These are phyloP conservation scores for Leptopterna dolabrata DNA, from an alignment of 2,888 invertebrate species.

Conservation along the genomic window DNA sequence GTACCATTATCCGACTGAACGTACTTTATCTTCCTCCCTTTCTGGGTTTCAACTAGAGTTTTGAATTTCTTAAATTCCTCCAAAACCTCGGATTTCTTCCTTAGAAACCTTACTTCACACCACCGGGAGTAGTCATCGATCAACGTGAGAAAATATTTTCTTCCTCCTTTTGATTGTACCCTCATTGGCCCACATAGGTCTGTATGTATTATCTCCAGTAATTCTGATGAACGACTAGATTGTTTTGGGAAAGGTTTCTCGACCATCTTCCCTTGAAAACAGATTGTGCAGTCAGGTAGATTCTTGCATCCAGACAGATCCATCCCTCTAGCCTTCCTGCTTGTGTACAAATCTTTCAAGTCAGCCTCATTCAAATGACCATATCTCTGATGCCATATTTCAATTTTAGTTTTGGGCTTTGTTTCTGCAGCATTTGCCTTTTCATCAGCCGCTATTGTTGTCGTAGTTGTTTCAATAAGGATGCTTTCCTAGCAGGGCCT, in stretches of 20 bases:
- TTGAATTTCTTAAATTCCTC: conserved; percentile 59
- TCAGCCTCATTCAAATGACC: no score
- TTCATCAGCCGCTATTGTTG: no score
- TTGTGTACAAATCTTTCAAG: no score
- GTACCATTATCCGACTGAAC: conserved; percentile 62
- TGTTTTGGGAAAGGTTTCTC: background rate
- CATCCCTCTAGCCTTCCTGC: no score
- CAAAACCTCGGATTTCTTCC: conserved; percentile 61
- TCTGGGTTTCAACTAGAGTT: conserved; percentile 62
- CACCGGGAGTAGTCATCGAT: conserved; percentile 51
- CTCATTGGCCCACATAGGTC: conserved; percentile 39
- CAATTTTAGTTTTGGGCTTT: no score
- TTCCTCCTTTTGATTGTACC: background rate
- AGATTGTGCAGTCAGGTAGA: background rate
- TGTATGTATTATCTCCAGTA: conserved; percentile 31
- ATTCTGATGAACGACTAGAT: conserved; percentile 25
- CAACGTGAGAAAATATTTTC: conserved; percentile 19
- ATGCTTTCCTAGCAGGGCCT: no score
- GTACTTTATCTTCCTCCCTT: conserved; percentile 58
- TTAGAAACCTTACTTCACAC: conserved; percentile 62
- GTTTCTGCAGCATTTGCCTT: no score
- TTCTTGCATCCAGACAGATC: no score
- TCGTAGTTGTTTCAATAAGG: no score
- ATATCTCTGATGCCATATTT: no score
- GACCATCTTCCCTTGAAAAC: conserved; percentile 25